Evolutionary conservation across 2,888 invertebrate species (phyloP).

Genomic region (Megalurothrips usitatus): DNA sequence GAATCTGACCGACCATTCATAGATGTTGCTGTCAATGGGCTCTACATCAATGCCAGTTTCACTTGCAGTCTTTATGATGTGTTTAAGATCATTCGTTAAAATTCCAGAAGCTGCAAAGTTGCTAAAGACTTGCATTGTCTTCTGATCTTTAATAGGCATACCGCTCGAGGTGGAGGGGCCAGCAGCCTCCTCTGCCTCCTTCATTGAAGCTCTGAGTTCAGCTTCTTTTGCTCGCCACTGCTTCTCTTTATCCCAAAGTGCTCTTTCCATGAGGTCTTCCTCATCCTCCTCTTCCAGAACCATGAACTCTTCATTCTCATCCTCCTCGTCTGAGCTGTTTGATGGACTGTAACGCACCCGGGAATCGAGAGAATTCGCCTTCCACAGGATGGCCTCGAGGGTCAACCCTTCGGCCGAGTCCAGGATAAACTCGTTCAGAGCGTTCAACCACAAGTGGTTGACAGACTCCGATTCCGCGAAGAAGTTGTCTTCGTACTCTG

Average conservation of each 20-base stretch:
- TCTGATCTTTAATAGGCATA: conserved; percentile 35
- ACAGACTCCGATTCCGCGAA: conserved; percentile 37
- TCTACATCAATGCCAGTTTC: conserved; percentile 42
- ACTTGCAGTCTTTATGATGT: conserved; percentile 42
- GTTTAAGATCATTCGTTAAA: conserved; percentile 45
- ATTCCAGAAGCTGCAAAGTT: conserved; percentile 45
- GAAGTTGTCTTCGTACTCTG: conserved; percentile 38
- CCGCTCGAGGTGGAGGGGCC: conserved; percentile 31
- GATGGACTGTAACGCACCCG: conserved; percentile 30
- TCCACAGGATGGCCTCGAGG: conserved; percentile 34
- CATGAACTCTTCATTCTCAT: conserved; percentile 33
- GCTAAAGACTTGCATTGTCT: conserved; percentile 43
- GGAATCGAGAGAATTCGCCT: conserved; percentile 33
- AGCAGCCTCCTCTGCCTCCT: conserved; percentile 37
- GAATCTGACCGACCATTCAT: conserved; percentile 44
- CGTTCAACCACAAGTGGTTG: conserved; percentile 38
- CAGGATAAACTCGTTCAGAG: conserved; percentile 38
- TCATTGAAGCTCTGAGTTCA: conserved; percentile 35
- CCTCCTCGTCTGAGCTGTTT: conserved; percentile 32
- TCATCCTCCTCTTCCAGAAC: conserved; percentile 34
- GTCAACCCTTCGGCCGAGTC: conserved; percentile 34
- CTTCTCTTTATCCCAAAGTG: conserved; percentile 35
- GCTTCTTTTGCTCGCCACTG: conserved; percentile 38
- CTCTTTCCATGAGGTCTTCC: conserved; percentile 30
- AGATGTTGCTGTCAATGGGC: conserved; percentile 45